phyloP scores from a whole-genome alignment of 1,140 invertebrate species.

The Gerris buenoi region DNA sequence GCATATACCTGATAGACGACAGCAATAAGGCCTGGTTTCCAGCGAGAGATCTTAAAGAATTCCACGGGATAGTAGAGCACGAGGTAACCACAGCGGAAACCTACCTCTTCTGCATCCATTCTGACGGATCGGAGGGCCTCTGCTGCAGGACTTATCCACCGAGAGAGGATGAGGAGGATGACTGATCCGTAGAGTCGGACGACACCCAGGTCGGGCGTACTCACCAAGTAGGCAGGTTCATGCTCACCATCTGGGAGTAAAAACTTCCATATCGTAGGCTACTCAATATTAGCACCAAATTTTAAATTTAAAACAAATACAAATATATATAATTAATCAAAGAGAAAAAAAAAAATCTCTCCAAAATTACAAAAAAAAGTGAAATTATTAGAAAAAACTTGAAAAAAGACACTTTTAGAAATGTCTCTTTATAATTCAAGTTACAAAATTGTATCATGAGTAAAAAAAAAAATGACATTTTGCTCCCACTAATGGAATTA shows the following conservation, averaged over 20 bases:
- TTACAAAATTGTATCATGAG: no score
- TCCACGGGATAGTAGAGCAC: slow-evolving; percentile 67
- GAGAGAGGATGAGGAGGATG: slow-evolving; percentile 39
- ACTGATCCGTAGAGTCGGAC: slow-evolving; percentile 4
- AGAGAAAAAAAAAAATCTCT: no score
- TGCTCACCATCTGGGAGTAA: not conserved
- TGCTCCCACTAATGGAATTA: no score
- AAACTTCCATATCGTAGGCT: no score
- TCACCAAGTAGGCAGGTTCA: not conserved
- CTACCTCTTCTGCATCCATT: slow-evolving; percentile 64
- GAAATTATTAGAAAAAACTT: no score
- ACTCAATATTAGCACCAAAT: no score
- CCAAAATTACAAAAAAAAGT: no score
- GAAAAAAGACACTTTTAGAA: no score
- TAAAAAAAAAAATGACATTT: no score
- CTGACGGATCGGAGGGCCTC: slow-evolving; percentile 64
- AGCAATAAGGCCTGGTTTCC: slow-evolving; percentile 86
- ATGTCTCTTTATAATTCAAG: no score
- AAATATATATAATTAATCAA: no score
- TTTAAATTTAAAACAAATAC: no score
- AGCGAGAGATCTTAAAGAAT: slow-evolving; percentile 69
- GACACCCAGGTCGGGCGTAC: not conserved
- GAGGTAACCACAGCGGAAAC: slow-evolving; percentile 63
- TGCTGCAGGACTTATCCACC: slow-evolving; percentile 58
- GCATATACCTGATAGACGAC: slow-evolving; percentile 67